phyloP scores from a whole-genome alignment of 2,797 vertebrate genomes.

The Melanogrammus aeglefinus region DNA sequence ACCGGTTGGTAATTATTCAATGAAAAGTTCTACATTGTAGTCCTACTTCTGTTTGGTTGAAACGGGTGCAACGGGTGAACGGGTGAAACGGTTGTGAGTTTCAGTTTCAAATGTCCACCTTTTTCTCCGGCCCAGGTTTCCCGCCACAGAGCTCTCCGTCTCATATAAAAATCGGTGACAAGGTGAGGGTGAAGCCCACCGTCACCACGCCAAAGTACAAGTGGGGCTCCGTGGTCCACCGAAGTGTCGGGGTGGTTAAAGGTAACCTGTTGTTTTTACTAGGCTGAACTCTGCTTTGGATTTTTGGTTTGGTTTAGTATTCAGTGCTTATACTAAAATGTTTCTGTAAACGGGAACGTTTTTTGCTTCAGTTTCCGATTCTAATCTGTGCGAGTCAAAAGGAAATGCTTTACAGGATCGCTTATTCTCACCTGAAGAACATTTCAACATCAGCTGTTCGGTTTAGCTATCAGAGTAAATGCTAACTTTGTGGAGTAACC shows the following conservation, averaged over 20 bases:
- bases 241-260: conserved; percentile 96
- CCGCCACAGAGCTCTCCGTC: conserved; percentile 93
- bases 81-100: background rate
- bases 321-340: background rate
- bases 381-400: background rate
- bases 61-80: background rate
- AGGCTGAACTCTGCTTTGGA: background rate
- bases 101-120: background rate
- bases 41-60: background rate
- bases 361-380: background rate
- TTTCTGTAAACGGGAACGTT: background rate
- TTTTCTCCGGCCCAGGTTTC: conserved; percentile 75
- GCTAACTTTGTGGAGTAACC: background rate
- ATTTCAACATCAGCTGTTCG: background rate
- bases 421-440: background rate
- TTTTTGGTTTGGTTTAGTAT: background rate
- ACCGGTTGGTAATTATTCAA: background rate
- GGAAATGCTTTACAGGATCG: too few species aligned
- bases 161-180: conserved; percentile 99
- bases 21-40: background rate
- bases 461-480: background rate
- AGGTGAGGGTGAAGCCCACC: conserved; percentile 91
- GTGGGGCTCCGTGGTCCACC: conserved; percentile 97
- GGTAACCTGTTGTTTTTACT: conserved; percentile 59
- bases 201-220: conserved; percentile 98